These are phyloP conservation scores for Tetranychus piercei DNA, from an alignment of 2,888 invertebrate species.

Conservation along the genomic window DNA sequence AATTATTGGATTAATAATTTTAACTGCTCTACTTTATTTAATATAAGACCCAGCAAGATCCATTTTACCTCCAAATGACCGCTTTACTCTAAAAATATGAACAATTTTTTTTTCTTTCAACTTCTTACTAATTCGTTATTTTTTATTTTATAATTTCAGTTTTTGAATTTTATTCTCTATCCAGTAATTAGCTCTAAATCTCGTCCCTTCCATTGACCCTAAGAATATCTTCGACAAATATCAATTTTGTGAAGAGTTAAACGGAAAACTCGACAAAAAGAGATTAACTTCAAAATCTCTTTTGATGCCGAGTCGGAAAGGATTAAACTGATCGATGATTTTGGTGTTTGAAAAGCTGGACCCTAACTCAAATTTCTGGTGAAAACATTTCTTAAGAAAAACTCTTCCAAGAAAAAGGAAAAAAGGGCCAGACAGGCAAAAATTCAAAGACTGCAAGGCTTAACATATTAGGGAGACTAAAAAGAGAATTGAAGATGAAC, in stretches of 20 bases:
- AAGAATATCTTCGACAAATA: constrained; percentile 20
- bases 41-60: no score
- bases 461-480: constrained; percentile 53
- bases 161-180: no score
- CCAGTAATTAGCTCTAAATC: not conserved
- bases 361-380: constrained; percentile 55
- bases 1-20: no score
- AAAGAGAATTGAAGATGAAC: constrained; percentile 52
- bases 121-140: no score
- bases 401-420: constrained; percentile 44
- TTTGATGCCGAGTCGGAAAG: constrained; percentile 29
- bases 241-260: not conserved
- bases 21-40: no score
- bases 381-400: constrained; percentile 52
- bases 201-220: constrained; percentile 9
- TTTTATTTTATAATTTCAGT: no score
- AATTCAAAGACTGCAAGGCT: constrained; percentile 63
- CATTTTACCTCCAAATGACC: no score
- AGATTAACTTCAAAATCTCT: constrained; percentile 22
- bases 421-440: constrained; percentile 44
- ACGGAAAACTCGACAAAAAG: constrained; percentile 12
- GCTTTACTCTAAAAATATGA: no score
- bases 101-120: no score
- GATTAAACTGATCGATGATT: constrained; percentile 43
- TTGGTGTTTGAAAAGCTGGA: constrained; percentile 50